These are phyloP conservation scores for Galerucella pusilla DNA, from an alignment of 2,888 invertebrate genomes.

Conservation along the genomic window DNA sequence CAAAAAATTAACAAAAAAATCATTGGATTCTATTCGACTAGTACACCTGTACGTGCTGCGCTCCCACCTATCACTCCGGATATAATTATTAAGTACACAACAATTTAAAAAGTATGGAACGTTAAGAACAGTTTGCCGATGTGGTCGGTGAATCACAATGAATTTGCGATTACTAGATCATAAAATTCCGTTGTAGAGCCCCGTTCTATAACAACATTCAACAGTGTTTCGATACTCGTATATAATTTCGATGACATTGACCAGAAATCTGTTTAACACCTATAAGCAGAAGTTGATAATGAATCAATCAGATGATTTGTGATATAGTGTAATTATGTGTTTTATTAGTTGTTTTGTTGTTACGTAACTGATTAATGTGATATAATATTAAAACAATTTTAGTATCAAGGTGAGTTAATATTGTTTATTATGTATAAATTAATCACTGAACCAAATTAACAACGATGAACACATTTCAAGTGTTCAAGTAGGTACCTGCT, in stretches of 20 bases:
- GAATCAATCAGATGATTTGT: conserved; percentile 17
- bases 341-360: neutral
- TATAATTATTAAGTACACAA: conserved; percentile 30
- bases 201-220: conserved; percentile 12
- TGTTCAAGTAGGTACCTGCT: no score
- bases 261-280: conserved; percentile 1
- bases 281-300: conserved; percentile 6
- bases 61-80: conserved; percentile 32
- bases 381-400: neutral
- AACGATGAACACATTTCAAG: no score
- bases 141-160: conserved; percentile 37
- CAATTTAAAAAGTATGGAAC: conserved; percentile 35
- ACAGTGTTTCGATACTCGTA: neutral
- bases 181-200: conserved; percentile 19
- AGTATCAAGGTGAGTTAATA: neutral
- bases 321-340: conserved; percentile 18
- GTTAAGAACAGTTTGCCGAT: conserved; percentile 32
- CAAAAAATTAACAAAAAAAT: no score
- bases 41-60: conserved; percentile 15
- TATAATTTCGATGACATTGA: conserved; percentile 17
- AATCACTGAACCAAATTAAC: no score
- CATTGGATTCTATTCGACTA: no score
- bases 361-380: conserved; percentile 4
- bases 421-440: neutral
- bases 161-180: conserved; percentile 30